Evolutionary conservation across 2,888 invertebrate species (phyloP).

Genomic region (Alsophila aescularia): DNA sequence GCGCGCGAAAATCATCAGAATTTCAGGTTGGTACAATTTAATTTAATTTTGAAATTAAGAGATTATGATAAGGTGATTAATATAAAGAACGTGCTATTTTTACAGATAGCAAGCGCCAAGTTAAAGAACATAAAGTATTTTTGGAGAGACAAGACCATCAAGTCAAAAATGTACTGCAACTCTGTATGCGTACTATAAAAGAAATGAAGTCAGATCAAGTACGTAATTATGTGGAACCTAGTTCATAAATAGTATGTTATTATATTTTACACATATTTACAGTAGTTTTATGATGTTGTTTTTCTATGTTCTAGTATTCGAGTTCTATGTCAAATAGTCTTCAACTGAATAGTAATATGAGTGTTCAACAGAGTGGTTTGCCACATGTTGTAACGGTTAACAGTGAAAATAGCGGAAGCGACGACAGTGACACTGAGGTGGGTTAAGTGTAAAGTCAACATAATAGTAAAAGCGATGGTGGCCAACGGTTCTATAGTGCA

Average conservation of each 20-base stretch:
- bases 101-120: conserved; percentile 55
- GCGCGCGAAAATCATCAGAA: conserved; percentile 56
- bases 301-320: conserved; percentile 32
- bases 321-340: conserved; percentile 13
- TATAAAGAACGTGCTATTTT: neutral
- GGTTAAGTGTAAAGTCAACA: conserved; percentile 6
- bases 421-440: conserved; percentile 47
- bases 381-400: conserved; percentile 38
- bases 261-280: neutral
- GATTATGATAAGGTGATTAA: neutral
- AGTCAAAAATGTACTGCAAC: conserved; percentile 57
- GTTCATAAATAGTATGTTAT: too few species aligned
- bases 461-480: too few species aligned
- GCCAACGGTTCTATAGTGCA: too few species aligned
- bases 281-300: neutral
- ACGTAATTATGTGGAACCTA: neutral
- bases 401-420: conserved; percentile 43
- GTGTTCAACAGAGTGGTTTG: conserved; percentile 22
- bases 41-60: neutral
- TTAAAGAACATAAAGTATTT: conserved; percentile 55
- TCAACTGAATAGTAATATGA: conserved; percentile 20
- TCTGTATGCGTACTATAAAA: conserved; percentile 63
- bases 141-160: conserved; percentile 59
- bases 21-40: conserved; percentile 59
- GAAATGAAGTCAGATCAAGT: conserved; percentile 60